Evolutionary conservation across 2,888 invertebrate species (phyloP), one percentile per base, ranked within the genome.

Genomic region (Dicyrtoma fusca): DNA sequence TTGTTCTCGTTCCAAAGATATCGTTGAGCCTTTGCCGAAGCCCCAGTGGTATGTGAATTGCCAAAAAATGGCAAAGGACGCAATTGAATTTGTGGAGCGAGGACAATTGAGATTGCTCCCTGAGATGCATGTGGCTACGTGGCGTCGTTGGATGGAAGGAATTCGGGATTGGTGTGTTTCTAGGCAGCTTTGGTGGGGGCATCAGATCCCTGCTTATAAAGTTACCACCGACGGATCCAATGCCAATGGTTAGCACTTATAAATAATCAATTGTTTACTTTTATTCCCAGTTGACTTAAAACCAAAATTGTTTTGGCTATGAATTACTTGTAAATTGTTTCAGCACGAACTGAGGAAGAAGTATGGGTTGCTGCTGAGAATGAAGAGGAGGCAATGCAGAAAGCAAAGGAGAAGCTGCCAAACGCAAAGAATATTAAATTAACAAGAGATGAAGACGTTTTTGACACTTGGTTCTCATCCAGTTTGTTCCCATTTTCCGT

Each of bases 401-500:
- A 95, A 83, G 98, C 97, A 0, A 88, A 90, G 0, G 84, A 87
- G 21, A 89, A 89, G 81, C 92, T 91, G 82, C 72, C 79, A 4
- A 72, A 76, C 6, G 81, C 81, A 17, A 75, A 79, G 49, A 84
- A 87, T 78, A 86, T 91, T 73, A 83, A 83, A 25, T 84, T 92
- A 11, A 83, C 85, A 64, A 90, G 92, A 83, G 98, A 99, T 83
- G 93, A 94, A 55, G 99, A 99, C 85, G 99, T 99, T 0, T 85
- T 99, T 75, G 99, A 99, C 83, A 99, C 99, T 0, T 99, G 99
- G 99, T 99, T 99, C 86, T 97, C 97, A 0, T 94, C 98, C 0
- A 97, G 91, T 0, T 87, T 99, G 53, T 95, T 97, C 83, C 96
- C 99, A 0, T 98, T 99, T 85, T 92, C 97, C 0, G 90, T 95